phyloP scores from a whole-genome alignment of 2,888 invertebrate species.

The Chymomyza caudatula region DNA sequence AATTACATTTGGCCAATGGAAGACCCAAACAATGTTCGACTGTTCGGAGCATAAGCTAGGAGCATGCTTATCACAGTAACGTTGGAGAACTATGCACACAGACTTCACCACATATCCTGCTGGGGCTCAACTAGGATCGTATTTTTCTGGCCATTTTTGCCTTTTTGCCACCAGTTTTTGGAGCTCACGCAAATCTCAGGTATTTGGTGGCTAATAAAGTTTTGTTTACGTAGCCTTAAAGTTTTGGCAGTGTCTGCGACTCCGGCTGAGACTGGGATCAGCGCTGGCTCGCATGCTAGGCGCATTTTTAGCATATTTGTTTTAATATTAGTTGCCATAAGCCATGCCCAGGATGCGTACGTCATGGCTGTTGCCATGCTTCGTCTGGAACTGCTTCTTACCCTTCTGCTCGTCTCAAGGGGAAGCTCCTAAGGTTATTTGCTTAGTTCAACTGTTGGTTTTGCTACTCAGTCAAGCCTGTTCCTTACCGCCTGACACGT shows the following conservation, averaged over 20 bases:
- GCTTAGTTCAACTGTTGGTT: background rate
- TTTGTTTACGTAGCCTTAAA: slow-evolving; percentile 48
- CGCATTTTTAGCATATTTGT: slow-evolving; percentile 52
- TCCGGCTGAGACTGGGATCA: background rate
- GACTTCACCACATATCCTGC: background rate
- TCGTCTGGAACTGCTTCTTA: no score
- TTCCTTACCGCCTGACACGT: slow-evolving; percentile 4
- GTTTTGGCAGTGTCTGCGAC: background rate
- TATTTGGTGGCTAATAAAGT: slow-evolving; percentile 67
- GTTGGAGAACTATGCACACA: background rate
- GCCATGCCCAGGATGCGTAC: slow-evolving; percentile 41
- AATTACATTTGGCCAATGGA: slow-evolving; percentile 47
- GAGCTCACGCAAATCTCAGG: slow-evolving; percentile 60
- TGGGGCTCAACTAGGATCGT: background rate
- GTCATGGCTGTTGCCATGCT: background rate
- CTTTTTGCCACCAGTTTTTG: background rate
- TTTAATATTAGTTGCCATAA: slow-evolving; percentile 60
- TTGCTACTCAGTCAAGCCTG: background rate
- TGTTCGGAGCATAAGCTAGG: background rate
- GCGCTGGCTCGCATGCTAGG: background rate
- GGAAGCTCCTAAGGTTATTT: background rate
- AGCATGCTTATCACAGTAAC: background rate
- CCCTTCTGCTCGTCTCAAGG: no score
- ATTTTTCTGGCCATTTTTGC: background rate
- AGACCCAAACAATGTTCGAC: background rate